Percentiles rank a stretch among this genome's conserved stretches.
phyloP scores from a whole-genome alignment of 2,888 invertebrate genomes.

The Cephus runcator region DNA sequence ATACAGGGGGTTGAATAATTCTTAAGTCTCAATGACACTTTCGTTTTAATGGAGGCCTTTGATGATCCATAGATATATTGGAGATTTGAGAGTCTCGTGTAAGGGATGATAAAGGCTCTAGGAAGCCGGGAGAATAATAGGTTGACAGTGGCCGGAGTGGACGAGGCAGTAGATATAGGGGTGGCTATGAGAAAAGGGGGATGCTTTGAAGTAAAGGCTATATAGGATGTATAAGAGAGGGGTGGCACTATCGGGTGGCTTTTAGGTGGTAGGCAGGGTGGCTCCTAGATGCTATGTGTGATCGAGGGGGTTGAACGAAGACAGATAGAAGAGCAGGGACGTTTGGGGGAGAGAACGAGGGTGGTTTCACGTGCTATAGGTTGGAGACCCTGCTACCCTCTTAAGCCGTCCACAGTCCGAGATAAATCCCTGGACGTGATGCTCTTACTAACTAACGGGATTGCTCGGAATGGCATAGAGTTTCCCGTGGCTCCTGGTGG shows the following conservation, averaged over 20 bases:
- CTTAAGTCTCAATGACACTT: not conserved
- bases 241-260: not conserved
- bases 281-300: slow-evolving; percentile 16
- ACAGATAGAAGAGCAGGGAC: not conserved
- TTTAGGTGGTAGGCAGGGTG: not conserved
- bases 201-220: not conserved
- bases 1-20: not conserved
- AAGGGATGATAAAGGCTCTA: not conserved
- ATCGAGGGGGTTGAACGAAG: slow-evolving; percentile 17
- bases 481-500: not conserved
- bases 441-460: slow-evolving; percentile 49
- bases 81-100: not conserved
- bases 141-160: not conserved
- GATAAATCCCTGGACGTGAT: slow-evolving; percentile 53
- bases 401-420: slow-evolving; percentile 43
- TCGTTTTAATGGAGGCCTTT: not conserved
- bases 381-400: slow-evolving; percentile 22
- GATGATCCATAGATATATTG: not conserved
- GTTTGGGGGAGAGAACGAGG: not conserved
- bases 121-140: not conserved
- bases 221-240: not conserved
- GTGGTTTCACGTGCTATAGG: not conserved
- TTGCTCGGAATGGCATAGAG: slow-evolving; percentile 43
- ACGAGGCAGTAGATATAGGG: not conserved
- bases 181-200: not conserved